Evolutionary conservation across 2,797 vertebrate species (phyloP).

Genomic region (Hypotaenidia okinawae): DNA sequence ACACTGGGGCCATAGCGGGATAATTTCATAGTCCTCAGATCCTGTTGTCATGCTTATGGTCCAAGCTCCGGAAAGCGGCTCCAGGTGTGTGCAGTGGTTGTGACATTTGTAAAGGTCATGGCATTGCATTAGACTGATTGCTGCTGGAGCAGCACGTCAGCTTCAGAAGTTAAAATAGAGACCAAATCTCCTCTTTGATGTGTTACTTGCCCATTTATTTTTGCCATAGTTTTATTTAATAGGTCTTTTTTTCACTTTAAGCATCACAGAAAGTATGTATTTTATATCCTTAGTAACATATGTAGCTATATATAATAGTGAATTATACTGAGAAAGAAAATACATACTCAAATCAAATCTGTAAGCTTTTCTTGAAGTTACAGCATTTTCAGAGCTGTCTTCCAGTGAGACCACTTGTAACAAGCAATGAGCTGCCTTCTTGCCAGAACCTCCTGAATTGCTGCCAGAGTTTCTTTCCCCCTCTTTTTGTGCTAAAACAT

Average conservation of each 20-base stretch:
- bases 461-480: neutral
- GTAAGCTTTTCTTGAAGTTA: neutral
- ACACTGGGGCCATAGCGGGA: neutral
- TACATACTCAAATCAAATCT: neutral
- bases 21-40: conserved; percentile 40
- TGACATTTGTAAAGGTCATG: neutral
- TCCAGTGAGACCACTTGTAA: neutral
- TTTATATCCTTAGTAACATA: neutral
- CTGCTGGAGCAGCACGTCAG: neutral
- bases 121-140: neutral
- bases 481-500: neutral
- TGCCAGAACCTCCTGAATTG: neutral
- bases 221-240: neutral
- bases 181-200: neutral
- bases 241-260: neutral
- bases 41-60: conserved; percentile 58
- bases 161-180: neutral
- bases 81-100: neutral
- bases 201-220: neutral
- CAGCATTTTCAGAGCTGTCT: neutral
- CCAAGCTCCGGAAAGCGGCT: neutral
- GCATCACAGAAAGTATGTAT: neutral
- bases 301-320: neutral
- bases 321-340: neutral
- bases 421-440: neutral